Conservation (phyloP, 2,113 vertebrate species). For the Mesoclemmys tuberculata region DNA sequence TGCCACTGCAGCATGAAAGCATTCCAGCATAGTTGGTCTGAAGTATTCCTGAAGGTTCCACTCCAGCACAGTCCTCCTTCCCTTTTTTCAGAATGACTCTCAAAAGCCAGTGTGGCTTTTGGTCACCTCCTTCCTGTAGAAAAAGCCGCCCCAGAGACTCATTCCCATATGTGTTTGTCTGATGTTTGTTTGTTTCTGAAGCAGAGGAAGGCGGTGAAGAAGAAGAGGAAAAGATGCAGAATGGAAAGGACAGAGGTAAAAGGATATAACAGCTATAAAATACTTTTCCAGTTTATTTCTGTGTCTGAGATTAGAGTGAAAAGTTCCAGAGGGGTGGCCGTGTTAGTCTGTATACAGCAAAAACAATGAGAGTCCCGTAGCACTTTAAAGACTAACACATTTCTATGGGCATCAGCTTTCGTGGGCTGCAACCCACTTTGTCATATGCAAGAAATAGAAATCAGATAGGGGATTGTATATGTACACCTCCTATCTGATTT, state of each 20-base stretch:
- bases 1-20: background rate
- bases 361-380: no score
- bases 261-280: background rate
- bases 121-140: background rate
- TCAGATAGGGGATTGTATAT: no score
- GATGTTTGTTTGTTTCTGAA: conserved; percentile 59
- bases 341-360: no score
- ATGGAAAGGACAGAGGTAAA: conserved; percentile 91
- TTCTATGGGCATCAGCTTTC: no score
- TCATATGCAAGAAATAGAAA: no score
- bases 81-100: background rate
- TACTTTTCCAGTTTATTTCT: rapidly evolving
- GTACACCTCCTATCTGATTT: no score
- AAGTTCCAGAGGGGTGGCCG: no score
- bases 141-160: rapidly evolving
- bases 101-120: background rate
- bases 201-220: conserved; percentile 89
- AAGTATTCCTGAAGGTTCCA: background rate
- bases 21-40: background rate
- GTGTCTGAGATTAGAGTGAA: background rate
- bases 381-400: no score
- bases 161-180: background rate
- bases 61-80: background rate
- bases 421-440: no score
- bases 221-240: conserved; percentile 88